These are phyloP conservation scores for Muraenolepis orangiensis DNA, from an alignment of 2,797 vertebrate species.

Conservation along the genomic window DNA sequence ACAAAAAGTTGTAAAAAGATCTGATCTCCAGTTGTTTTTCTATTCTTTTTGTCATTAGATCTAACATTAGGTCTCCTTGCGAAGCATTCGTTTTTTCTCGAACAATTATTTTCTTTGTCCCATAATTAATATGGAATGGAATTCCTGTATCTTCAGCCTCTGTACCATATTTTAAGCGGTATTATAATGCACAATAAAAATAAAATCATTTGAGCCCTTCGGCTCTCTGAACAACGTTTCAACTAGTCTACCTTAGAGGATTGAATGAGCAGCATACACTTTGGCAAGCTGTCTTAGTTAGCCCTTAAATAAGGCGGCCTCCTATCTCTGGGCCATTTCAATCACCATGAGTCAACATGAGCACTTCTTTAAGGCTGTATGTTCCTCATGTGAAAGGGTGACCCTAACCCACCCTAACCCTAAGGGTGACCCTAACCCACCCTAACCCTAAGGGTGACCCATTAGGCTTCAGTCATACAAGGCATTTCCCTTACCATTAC, in stretches of 20 bases:
- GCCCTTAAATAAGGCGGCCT: background rate
- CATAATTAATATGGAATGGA: no score
- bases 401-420: slow-evolving; percentile 30
- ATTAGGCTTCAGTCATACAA: background rate
- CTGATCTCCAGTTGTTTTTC: no score
- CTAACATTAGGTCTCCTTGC: no score
- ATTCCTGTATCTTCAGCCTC: no score
- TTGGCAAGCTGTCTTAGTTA: background rate
- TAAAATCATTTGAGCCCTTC: no score
- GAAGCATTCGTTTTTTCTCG: no score
- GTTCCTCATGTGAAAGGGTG: slow-evolving; percentile 35
- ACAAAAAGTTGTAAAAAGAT: no score
- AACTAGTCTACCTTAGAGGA: background rate
- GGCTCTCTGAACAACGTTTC: no score
- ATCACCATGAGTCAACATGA: slow-evolving; percentile 44
- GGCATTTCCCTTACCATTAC: background rate
- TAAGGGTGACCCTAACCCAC: slow-evolving; percentile 31
- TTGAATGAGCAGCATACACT: background rate
- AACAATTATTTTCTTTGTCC: no score
- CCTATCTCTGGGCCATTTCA: slow-evolving; percentile 1
- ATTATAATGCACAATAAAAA: no score
- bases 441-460: slow-evolving; percentile 38
- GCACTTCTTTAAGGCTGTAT: slow-evolving; percentile 39
- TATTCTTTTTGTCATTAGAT: no score
- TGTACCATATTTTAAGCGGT: no score